Base-by-base conservation (phyloP, 2,113 vertebrate species). In the Chaetops frenatus region DNA sequence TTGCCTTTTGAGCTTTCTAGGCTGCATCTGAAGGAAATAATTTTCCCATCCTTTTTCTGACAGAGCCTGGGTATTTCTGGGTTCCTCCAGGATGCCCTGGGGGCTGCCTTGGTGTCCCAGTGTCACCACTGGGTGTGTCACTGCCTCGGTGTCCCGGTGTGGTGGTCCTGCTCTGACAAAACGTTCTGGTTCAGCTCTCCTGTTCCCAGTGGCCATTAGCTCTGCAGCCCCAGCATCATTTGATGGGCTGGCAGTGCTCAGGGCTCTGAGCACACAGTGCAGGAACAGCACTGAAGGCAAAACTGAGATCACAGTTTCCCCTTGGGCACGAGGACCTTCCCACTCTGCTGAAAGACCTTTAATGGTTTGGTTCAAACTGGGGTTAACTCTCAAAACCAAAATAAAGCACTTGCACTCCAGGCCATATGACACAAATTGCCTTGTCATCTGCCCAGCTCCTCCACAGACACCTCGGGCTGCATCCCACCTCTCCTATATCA, bases 11-110 rank as follows among this genome's bases (percentile, higher is more conserved):
- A 89, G 40, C 36, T 65, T 81, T 45, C 48, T 44, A 36, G 29
- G 42, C 42, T 85, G 21, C 40, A 73, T 5, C 19, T 48, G 47
- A 64, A 77, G 47, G 70, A 94, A 92, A 73, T 56, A 6, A 7
- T 7, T 42, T 67, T 62, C 44, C 12, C 60, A 44, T 80, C 20
- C 12, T 71, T 82, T 87, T 77, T 71, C 48, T 81, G 69, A 11
- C 67, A 81, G 44, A 6, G 20, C 35, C 38, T 4, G 5, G 42
- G 29, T 28, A 4, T 40, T n/a, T 74, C 53, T 60, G 80, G 11
- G 51, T 36, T 83, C 33, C 31, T 88, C 45, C 64, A 38, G 0
- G 0, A 15, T 48, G 56, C 51, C 22, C 56, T 27, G 17, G 0
- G 9, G 44, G 64, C 67, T 66, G 51, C n/a, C 69, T 25, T 5